These are phyloP conservation scores for Patiria pectinifera DNA, from an alignment of 53 echinoderm and acorn worm species.

Conservation along the genomic window DNA sequence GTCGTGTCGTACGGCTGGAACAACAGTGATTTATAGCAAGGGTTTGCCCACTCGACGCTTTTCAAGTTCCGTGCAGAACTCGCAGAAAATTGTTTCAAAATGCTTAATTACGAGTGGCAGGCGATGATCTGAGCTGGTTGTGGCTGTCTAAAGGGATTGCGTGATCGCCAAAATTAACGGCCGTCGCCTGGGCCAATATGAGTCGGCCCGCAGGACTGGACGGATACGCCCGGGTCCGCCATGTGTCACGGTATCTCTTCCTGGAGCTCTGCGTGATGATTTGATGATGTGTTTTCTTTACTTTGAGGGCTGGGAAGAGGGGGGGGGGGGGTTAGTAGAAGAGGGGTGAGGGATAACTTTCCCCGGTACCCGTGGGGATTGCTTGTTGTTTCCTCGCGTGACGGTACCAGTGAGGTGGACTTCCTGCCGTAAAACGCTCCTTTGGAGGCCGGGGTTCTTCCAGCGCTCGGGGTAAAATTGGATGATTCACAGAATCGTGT, in stretches of 20 bases:
- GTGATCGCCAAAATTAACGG: not conserved
- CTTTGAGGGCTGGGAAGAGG: not conserved
- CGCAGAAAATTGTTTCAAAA: not conserved
- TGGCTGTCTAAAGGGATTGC: not conserved
- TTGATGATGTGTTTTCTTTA: not conserved
- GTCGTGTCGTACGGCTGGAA: no score
- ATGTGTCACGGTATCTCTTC: not conserved
- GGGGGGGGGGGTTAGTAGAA: not conserved
- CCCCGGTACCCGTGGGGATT: not conserved
- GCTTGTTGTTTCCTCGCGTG: constrained; percentile 46
- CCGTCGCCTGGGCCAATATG: not conserved
- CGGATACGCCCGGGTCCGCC: not conserved
- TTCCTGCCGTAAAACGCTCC: constrained; percentile 3
- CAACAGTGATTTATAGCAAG: not conserved
- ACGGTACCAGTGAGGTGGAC: not conserved
- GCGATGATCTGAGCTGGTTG: not conserved
- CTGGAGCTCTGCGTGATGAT: not conserved
- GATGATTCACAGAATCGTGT: not conserved
- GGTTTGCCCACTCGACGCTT: no score
- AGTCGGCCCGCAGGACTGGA: not conserved
- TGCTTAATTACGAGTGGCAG: not conserved
- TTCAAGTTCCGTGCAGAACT: not conserved
- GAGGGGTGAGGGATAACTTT: constrained; percentile 20
- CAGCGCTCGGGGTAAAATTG: not conserved
- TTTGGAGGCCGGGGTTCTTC: not conserved